Conservation (phyloP, 2,113 vertebrate genomes). For the Lampris megalopsis region DNA sequence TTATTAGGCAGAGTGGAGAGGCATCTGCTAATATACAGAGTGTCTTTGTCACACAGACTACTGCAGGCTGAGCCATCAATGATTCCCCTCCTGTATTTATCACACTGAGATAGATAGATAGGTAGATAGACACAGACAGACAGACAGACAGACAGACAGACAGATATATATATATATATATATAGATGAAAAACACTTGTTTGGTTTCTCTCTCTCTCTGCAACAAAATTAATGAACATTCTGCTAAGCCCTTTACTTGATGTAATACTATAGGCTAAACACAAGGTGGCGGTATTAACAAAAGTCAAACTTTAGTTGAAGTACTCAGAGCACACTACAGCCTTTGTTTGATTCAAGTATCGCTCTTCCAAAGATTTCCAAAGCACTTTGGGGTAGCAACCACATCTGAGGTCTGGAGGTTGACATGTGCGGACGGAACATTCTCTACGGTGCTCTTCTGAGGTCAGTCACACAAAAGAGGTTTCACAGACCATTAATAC, state of each 20-base stretch:
- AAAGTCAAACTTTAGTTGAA: neutral
- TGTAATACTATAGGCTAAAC: neutral
- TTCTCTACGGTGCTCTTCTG: too few relatives aligned
- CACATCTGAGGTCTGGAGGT: too few relatives aligned
- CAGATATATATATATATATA: neutral
- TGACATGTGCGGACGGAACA: too few relatives aligned
- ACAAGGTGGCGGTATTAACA: neutral
- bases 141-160: neutral
- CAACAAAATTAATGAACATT: neutral
- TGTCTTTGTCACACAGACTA: conserved; percentile 94
- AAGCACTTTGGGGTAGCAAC: too few relatives aligned
- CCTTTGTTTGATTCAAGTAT: too few relatives aligned
- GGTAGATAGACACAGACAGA: neutral
- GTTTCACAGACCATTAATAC: too few relatives aligned
- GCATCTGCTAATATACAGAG: conserved; percentile 94
- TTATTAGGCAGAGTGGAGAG: conserved; percentile 92
- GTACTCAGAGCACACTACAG: too few relatives aligned
- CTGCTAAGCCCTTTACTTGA: neutral
- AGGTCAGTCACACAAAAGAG: too few relatives aligned
- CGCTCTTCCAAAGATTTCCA: too few relatives aligned
- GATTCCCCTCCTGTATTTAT: conserved; percentile 95
- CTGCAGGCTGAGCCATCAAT: conserved; percentile 97
- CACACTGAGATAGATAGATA: conserved; percentile 85
- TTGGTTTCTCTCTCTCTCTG: too few relatives aligned
- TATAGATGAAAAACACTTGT: too few relatives aligned